Evolutionary conservation across 2,113 vertebrate species (phyloP), one percentile per base, ranked within the genome.

Genomic region (Oxygymnocypris stewartii): DNA sequence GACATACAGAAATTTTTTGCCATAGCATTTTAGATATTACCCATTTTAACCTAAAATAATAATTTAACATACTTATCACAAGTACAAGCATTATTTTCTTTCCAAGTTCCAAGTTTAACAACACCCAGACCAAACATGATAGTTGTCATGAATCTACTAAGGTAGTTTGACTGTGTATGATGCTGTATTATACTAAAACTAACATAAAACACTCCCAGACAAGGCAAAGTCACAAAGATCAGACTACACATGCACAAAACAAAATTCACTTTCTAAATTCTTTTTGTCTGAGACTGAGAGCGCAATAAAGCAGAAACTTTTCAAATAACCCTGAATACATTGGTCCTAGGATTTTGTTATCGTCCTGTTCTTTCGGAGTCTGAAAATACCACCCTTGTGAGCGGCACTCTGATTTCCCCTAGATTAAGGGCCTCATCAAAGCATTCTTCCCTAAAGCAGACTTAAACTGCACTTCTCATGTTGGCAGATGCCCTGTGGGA

Each of bases 381-480:
- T 73, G 25, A 71, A 76, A 76, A 61, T 47, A 80, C n/a, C 77
- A 79, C 42, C 82, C 65, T 61, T 63, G 51, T 5, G 37, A 75
- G 31, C 80, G 44, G 59, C 77, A 28, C 85, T 86, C 77, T 54
- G 63, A 85, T 82, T 82, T 87, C 20, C 28, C 37, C 67, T 74
- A 79, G 87, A 86, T 87, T 84, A 81, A 84, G 77, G 44, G 67
- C 85, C 71, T 85, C 73, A 88, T 91, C 84, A 89, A 90, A 89
- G 82, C 87, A 91, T 87, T 88, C 85, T 82, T 88, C 85, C 73
- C 47, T 42, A 91, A 83, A 71, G 69, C 74, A 81, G 35, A 44
- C 84, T 86, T 74, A 78, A 89, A 35, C 73, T 85, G 65, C 35
- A 71, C 79, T 87, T 83, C 84, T 88, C 31, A 51, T 85, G 61